A percentile compares a stretch with the other conserved stretches of the same genome.
phyloP scores from a whole-genome alignment of 2,113 vertebrate genomes.

The human region DNA sequence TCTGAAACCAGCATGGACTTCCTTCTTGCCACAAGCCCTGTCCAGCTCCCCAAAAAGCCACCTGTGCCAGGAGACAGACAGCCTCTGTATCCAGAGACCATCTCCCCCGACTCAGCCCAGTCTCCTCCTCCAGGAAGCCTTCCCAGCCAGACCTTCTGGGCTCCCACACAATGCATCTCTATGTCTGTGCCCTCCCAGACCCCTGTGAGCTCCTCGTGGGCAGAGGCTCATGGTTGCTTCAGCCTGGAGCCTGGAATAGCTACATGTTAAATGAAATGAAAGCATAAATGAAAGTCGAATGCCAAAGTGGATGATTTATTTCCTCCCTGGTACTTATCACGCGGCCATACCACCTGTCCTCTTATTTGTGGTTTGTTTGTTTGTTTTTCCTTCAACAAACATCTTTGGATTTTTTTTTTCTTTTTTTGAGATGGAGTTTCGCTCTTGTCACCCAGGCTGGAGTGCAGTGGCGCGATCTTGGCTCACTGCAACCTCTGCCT shows the following conservation, averaged over 20 bases:
- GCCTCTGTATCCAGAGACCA: not conserved
- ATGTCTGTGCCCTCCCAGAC: not conserved
- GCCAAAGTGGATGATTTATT: not conserved
- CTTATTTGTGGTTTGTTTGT: not conserved
- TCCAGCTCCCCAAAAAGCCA: constrained; percentile 1
- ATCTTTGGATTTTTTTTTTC: not conserved
- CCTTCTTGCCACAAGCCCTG: not conserved
- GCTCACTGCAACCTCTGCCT: too few relatives aligned
- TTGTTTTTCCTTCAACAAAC: not conserved
- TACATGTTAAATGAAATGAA: not conserved
- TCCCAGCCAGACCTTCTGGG: not conserved
- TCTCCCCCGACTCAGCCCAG: not conserved
- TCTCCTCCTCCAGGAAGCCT: constrained; percentile 34
- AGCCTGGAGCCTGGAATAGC: not conserved
- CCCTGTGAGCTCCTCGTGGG: not conserved
- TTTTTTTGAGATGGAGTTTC: too few relatives aligned
- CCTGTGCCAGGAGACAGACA: not conserved
- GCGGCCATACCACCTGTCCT: not conserved
- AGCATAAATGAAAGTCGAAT: not conserved
- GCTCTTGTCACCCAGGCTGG: too few relatives aligned
- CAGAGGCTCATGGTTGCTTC: not conserved
- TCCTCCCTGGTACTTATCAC: not conserved
- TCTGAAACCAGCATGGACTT: not conserved
- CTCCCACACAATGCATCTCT: not conserved
- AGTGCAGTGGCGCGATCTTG: too few relatives aligned